phyloP scores from a whole-genome alignment of 2,113 vertebrate genomes.

The Malaclemys terrapin region DNA sequence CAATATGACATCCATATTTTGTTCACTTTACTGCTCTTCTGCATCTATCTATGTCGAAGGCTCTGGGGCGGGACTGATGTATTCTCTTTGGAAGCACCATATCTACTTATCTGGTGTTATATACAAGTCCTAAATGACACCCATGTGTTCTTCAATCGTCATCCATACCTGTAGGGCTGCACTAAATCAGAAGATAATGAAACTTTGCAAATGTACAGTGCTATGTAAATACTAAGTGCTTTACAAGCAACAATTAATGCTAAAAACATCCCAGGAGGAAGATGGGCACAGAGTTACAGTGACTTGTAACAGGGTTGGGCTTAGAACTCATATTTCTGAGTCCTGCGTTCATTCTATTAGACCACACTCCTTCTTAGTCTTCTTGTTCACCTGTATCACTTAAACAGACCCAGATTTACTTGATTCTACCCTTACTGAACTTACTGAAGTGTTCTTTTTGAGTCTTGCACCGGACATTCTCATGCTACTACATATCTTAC shows the following conservation, averaged over 20 bases:
- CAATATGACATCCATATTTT: neutral
- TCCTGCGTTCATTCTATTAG: neutral
- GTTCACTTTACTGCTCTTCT: neutral
- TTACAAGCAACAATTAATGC: neutral
- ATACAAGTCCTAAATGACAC: neutral
- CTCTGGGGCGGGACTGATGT: neutral
- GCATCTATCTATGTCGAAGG: neutral
- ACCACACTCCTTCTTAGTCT: neutral
- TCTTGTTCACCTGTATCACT: neutral
- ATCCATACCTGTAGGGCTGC: neutral
- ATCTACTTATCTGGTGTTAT: neutral
- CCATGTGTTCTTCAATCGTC: neutral
- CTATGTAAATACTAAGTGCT: neutral
- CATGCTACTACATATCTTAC: no score
- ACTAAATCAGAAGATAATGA: neutral
- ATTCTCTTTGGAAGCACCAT: neutral
- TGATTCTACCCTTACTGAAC: neutral
- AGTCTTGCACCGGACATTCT: no score
- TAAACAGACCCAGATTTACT: neutral
- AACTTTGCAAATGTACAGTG: neutral
- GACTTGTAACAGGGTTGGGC: neutral
- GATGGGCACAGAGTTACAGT: neutral
- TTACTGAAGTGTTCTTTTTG: no score
- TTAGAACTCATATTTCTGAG: neutral
- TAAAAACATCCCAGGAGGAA: neutral